A percentile compares a stretch with the other conserved stretches of the same genome.
These are phyloP conservation scores for Morone saxatilis DNA, from an alignment of 2,113 vertebrate species.

Conservation along the genomic window DNA sequence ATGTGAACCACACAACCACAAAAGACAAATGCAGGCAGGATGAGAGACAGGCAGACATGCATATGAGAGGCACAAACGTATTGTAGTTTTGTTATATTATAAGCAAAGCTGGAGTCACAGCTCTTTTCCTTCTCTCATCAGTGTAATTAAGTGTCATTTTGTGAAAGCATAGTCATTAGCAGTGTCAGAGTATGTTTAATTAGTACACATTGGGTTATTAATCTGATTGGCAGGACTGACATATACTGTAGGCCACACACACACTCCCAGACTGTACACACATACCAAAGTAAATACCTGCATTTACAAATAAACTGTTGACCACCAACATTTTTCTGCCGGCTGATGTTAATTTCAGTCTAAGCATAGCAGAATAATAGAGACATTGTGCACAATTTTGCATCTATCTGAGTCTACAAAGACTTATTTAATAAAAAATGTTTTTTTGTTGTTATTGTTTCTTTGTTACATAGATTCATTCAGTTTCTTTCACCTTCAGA, in stretches of 20 bases:
- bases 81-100: neutral
- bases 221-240: constrained; percentile 53
- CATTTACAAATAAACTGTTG: neutral
- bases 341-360: neutral
- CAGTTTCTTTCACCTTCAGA: constrained; percentile 81
- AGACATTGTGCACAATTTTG: neutral
- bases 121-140: constrained; percentile 20
- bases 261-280: neutral
- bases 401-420: neutral
- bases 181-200: constrained; percentile 56
- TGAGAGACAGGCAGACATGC: neutral
- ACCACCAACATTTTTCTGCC: neutral
- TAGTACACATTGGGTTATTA: constrained; percentile 54
- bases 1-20: neutral
- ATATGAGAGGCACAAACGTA: neutral
- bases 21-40: neutral
- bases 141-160: constrained; percentile 65
- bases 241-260: constrained; percentile 17
- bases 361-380: neutral
- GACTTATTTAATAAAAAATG: neutral
- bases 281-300: neutral
- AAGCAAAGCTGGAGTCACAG: neutral
- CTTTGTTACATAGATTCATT: neutral
- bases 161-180: constrained; percentile 62
- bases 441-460: no score